Evolutionary conservation across 2,113 vertebrate genomes (phyloP).

Genomic region (Crotalus tigris): DNA sequence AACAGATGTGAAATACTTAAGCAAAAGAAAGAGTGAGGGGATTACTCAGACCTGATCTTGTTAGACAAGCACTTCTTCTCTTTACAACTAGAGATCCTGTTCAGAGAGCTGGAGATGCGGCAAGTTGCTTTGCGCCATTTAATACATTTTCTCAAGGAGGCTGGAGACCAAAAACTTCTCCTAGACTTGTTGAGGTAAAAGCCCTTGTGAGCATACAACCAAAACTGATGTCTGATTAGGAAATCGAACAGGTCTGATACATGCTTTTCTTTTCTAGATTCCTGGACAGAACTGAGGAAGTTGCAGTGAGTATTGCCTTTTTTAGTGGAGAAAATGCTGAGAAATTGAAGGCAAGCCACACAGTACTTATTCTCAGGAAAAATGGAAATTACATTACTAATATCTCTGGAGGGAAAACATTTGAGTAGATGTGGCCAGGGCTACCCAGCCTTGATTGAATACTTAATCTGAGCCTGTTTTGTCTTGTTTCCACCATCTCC

Average conservation of each 20-base stretch:
- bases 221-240: background rate
- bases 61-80: background rate
- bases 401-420: background rate
- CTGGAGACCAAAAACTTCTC: constrained; percentile 80
- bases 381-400: background rate
- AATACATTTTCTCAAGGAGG: constrained; percentile 89
- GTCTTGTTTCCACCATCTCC: constrained; percentile 30
- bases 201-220: background rate
- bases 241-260: background rate
- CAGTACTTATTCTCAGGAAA: background rate
- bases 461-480: background rate
- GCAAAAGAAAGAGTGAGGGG: background rate
- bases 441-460: constrained; percentile 10
- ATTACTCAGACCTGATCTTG: background rate
- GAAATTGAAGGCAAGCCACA: background rate
- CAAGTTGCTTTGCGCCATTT: constrained; percentile 88
- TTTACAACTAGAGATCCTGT: constrained; percentile 80
- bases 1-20: background rate
- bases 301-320: constrained; percentile 78
- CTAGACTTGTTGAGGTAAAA: constrained; percentile 87
- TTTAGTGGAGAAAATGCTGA: background rate
- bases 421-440: background rate
- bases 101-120: constrained; percentile 83
- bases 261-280: constrained; percentile 68
- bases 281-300: constrained; percentile 86